phyloP scores from a whole-genome alignment of 35 echinoderm and acorn worm species.

The Patiria miniata region DNA sequence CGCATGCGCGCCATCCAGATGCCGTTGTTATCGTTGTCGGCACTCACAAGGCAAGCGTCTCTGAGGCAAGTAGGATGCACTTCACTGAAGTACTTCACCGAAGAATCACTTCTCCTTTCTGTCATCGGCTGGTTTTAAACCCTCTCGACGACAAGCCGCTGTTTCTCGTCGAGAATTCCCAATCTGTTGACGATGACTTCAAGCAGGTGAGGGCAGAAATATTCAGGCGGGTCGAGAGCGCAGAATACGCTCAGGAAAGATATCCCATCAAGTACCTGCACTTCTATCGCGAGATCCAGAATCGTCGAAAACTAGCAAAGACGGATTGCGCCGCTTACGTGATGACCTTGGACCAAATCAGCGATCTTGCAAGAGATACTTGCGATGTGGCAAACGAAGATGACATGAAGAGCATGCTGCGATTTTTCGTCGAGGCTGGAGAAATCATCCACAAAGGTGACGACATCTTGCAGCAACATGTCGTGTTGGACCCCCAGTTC shows the following conservation, averaged over 20 bases:
- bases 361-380: background rate
- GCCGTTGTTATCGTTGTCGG: slow-evolving; percentile 47
- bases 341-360: background rate
- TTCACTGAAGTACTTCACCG: background rate
- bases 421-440: slow-evolving; percentile 20
- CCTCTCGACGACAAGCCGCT: background rate
- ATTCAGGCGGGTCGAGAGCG: background rate
- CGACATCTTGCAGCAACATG: slow-evolving; percentile 10
- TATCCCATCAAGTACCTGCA: slow-evolving; percentile 31
- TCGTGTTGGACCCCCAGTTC: slow-evolving; percentile 47
- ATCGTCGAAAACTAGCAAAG: background rate
- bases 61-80: background rate
- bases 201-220: background rate
- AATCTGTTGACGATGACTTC: background rate
- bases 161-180: slow-evolving; percentile 48
- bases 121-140: slow-evolving; percentile 30
- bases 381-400: background rate
- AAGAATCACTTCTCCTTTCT: slow-evolving; percentile 4
- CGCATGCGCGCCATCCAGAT: slow-evolving; percentile 21
- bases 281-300: background rate
- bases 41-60: slow-evolving; percentile 36
- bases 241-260: background rate
- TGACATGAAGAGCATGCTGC: background rate
- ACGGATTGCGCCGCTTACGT: background rate
- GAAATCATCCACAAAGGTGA: slow-evolving; percentile 45